These are phyloP conservation scores for Myotis findleyi DNA, from an alignment of 2,797 vertebrate species.

Conservation along the genomic window DNA sequence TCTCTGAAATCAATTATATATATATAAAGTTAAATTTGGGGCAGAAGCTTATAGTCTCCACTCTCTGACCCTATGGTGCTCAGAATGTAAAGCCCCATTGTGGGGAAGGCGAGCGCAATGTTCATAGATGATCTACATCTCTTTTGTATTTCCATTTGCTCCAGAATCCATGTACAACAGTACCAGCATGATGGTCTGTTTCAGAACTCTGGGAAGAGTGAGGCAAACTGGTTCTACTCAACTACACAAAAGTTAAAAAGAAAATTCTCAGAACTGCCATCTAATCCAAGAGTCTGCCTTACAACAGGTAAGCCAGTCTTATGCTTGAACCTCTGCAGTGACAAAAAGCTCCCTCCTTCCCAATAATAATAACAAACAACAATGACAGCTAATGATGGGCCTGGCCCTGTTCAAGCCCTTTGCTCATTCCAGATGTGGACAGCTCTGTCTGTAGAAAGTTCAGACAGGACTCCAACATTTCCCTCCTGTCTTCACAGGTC, in stretches of 20 bases:
- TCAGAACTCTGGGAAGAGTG: background rate
- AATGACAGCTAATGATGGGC: background rate
- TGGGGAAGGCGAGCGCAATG: background rate
- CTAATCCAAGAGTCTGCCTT: background rate
- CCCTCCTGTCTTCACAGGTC: background rate
- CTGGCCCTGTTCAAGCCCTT: background rate
- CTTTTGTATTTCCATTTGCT: background rate
- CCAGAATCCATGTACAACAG: background rate
- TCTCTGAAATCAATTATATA: background rate
- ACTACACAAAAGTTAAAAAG: background rate
- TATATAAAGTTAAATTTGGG: background rate
- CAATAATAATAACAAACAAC: background rate
- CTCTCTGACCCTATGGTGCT: background rate
- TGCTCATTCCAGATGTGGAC: background rate
- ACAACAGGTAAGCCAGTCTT: background rate
- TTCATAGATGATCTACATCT: background rate
- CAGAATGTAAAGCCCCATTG: background rate
- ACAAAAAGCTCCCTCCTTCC: background rate
- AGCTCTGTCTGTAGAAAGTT: background rate
- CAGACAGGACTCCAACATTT: background rate
- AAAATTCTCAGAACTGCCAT: conserved; percentile 9
- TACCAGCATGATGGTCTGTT: background rate
- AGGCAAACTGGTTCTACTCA: background rate
- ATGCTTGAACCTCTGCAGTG: background rate
- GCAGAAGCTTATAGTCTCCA: background rate